Evolutionary conservation across 2,888 invertebrate species (phyloP).

Genomic region (Volucella inflata): DNA sequence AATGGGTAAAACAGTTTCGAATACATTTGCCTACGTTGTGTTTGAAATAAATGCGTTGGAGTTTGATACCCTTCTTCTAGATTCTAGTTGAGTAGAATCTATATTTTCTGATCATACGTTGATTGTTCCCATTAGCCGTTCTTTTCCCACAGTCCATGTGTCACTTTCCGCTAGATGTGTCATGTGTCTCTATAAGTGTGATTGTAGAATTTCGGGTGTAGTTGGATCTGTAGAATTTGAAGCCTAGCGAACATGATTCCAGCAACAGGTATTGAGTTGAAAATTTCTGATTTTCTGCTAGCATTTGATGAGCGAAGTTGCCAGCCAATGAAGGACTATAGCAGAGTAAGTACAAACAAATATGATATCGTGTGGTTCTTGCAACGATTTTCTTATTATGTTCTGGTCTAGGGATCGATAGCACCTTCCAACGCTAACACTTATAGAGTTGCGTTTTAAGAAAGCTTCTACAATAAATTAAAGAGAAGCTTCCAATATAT

Average conservation of each 20-base stretch:
- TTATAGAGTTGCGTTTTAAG: too few relatives aligned
- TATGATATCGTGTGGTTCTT: constrained; percentile 1
- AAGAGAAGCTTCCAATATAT: too few relatives aligned
- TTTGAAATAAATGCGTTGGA: too few relatives aligned
- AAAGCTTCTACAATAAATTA: too few relatives aligned
- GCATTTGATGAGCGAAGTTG: constrained; percentile 37
- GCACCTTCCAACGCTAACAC: too few relatives aligned
- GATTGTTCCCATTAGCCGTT: neutral
- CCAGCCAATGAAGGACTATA: constrained; percentile 49
- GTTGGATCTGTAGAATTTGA: constrained; percentile 41
- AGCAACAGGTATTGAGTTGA: constrained; percentile 13
- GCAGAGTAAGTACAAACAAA: constrained; percentile 41
- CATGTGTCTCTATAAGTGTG: too few relatives aligned
- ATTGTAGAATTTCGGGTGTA: constrained; percentile 26
- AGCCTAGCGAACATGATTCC: constrained; percentile 47
- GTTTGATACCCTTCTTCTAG: too few relatives aligned
- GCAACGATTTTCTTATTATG: constrained; percentile 20
- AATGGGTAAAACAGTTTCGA: too few relatives aligned
- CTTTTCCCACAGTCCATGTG: neutral
- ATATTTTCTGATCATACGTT: constrained; percentile 2
- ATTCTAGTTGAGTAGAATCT: too few relatives aligned
- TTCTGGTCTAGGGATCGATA: constrained; percentile 22
- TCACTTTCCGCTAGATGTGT: neutral
- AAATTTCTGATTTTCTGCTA: constrained; percentile 49
- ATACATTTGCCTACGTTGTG: too few relatives aligned